A percentile compares a stretch with the other conserved stretches of the same genome.
Conservation (phyloP, 1,140 invertebrate genomes). For the Ceratitis capitata region DNA sequence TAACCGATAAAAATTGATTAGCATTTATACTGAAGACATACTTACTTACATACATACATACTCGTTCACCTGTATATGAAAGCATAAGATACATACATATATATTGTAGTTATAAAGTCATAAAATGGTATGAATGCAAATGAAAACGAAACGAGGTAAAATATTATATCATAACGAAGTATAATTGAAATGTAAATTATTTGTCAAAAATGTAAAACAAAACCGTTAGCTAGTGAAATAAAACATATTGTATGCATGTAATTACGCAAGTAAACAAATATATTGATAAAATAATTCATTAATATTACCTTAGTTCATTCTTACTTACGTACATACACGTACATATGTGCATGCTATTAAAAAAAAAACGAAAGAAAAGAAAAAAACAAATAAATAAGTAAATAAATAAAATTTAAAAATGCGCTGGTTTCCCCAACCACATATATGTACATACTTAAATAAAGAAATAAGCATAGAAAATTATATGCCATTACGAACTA, state of each 20-base stretch:
- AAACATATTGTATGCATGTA: neutral
- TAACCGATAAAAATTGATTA: conserved; percentile 21
- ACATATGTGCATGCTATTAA: too few species aligned
- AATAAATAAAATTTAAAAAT: neutral
- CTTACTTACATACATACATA: neutral
- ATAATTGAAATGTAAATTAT: neutral
- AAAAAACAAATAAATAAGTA: neutral
- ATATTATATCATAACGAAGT: conserved; percentile 28
- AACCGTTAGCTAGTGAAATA: conserved; percentile 12
- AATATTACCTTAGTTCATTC: neutral
- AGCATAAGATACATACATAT: neutral
- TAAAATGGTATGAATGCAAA: neutral
- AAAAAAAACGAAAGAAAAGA: too few species aligned
- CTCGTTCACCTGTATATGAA: neutral
- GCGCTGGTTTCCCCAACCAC: neutral
- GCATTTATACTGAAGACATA: conserved; percentile 28
- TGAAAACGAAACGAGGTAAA: neutral
- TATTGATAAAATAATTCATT: neutral
- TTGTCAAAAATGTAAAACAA: neutral
- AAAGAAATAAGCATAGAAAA: neutral
- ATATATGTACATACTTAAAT: conserved; percentile 2
- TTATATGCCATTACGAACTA: neutral
- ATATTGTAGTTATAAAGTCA: neutral
- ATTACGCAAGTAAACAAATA: neutral
- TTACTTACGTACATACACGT: neutral